A percentile compares a stretch with the other conserved stretches of the same genome.
These are phyloP conservation scores for Trilocha varians DNA, from an alignment of 2,888 invertebrate genomes.

Conservation along the genomic window DNA sequence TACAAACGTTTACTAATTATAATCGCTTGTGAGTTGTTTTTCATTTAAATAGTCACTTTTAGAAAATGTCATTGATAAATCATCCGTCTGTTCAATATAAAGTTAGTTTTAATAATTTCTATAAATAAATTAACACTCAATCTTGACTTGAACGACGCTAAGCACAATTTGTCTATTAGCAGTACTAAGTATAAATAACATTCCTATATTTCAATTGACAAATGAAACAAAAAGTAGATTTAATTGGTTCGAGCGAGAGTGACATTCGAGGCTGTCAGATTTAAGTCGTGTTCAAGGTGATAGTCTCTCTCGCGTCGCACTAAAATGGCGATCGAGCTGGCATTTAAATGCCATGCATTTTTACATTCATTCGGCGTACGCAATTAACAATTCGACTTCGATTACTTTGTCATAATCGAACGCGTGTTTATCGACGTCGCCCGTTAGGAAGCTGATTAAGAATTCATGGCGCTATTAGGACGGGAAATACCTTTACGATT, in stretches of 20 bases:
- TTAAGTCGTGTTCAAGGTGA: slow-evolving; percentile 70
- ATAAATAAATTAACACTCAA: too few species aligned
- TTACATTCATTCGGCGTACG: slow-evolving; percentile 64
- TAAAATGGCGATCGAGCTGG: slow-evolving; percentile 66
- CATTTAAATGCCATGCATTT: slow-evolving; percentile 73
- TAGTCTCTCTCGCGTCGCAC: slow-evolving; percentile 62
- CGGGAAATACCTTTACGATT: slow-evolving; percentile 46
- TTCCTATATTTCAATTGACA: slow-evolving; percentile 12
- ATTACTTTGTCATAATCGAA: slow-evolving; percentile 64
- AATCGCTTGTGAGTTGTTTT: not conserved
- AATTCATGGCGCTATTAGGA: slow-evolving; percentile 40
- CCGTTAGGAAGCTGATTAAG: slow-evolving; percentile 50
- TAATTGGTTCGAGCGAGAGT: slow-evolving; percentile 59
- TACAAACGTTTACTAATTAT: not conserved
- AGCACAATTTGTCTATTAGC: not conserved
- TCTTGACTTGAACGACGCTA: too few species aligned
- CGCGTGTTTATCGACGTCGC: slow-evolving; percentile 34
- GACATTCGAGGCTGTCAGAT: slow-evolving; percentile 71
- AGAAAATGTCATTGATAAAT: not conserved
- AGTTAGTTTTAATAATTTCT: too few species aligned
- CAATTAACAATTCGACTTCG: slow-evolving; percentile 66
- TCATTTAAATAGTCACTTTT: not conserved
- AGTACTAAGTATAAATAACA: not conserved
- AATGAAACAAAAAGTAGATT: slow-evolving; percentile 41
- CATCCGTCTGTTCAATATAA: not conserved